These are phyloP conservation scores for Thaleichthys pacificus DNA, from an alignment of 2,797 vertebrate species.

Conservation along the genomic window DNA sequence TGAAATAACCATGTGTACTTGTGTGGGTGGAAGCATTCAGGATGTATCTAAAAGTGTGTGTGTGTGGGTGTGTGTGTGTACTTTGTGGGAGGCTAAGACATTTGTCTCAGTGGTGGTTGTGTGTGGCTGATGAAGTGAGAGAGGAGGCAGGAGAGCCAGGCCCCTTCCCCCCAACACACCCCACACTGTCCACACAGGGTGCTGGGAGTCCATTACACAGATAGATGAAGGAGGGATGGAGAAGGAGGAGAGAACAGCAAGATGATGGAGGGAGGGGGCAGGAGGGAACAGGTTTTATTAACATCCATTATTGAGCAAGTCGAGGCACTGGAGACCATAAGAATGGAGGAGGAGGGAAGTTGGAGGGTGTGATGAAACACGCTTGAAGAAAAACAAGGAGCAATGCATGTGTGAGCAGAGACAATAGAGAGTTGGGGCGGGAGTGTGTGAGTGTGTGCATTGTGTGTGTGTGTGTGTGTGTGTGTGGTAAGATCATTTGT, in stretches of 20 bases:
- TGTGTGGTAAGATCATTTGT: too few relatives aligned
- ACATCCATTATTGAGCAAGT: conserved; percentile 57
- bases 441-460: not conserved
- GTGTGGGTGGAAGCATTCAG: not conserved
- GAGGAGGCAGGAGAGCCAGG: conserved; percentile 19
- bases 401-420: too few relatives aligned
- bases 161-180: too few relatives aligned
- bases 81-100: conserved; percentile 29
- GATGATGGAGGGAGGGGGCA: conserved; percentile 58
- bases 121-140: conserved; percentile 54
- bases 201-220: not conserved
- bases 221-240: too few relatives aligned
- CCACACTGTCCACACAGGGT: too few relatives aligned
- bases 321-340: conserved; percentile 37
- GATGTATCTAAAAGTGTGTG: not conserved
- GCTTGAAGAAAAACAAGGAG: too few relatives aligned
- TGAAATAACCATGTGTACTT: not conserved
- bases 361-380: too few relatives aligned
- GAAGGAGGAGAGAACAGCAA: conserved; percentile 39
- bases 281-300: conserved; percentile 51
- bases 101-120: conserved; percentile 46
- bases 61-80: conserved; percentile 13
- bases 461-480: too few relatives aligned
- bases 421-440: too few relatives aligned
- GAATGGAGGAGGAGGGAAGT: not conserved